Percentiles rank a stretch among this genome's conserved stretches.
phyloP scores from a whole-genome alignment of 2,113 vertebrate species.

The Thamnophis sirtalis region DNA sequence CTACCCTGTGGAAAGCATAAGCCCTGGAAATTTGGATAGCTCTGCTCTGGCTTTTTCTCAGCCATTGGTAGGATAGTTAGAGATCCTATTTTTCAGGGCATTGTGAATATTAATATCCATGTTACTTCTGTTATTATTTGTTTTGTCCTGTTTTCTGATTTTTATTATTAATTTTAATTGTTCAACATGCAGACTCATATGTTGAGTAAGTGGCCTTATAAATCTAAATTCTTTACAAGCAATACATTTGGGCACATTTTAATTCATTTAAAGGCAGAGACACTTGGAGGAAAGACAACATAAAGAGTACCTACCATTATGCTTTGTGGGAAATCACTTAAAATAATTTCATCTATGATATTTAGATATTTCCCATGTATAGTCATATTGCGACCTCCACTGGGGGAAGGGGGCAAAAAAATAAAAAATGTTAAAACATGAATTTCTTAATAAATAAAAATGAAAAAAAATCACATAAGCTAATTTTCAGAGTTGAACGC shows the following conservation, averaged over 20 bases:
- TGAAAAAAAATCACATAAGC: neutral
- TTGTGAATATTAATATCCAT: neutral
- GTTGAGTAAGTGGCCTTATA: neutral
- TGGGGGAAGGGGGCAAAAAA: slow-evolving; percentile 44
- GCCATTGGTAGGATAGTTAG: neutral
- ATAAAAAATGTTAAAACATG: slow-evolving; percentile 1
- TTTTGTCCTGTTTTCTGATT: neutral
- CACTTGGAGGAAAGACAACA: neutral
- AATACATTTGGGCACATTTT: neutral
- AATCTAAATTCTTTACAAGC: neutral
- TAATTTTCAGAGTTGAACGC: neutral
- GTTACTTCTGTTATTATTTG: neutral
- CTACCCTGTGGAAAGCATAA: neutral
- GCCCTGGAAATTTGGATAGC: neutral
- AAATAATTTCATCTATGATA: slow-evolving; percentile 76
- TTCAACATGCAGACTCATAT: neutral
- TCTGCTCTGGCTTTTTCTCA: neutral
- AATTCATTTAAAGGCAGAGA: neutral
- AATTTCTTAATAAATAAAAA: neutral
- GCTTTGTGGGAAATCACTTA: slow-evolving; percentile 62
- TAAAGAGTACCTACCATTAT: slow-evolving; percentile 63
- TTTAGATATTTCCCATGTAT: slow-evolving; percentile 76
- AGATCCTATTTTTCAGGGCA: neutral
- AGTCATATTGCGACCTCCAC: slow-evolving; percentile 80
- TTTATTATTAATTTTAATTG: neutral